These are phyloP conservation scores for Thamnaconus septentrionalis DNA, from an alignment of 2,113 vertebrate genomes.

Conservation along the genomic window DNA sequence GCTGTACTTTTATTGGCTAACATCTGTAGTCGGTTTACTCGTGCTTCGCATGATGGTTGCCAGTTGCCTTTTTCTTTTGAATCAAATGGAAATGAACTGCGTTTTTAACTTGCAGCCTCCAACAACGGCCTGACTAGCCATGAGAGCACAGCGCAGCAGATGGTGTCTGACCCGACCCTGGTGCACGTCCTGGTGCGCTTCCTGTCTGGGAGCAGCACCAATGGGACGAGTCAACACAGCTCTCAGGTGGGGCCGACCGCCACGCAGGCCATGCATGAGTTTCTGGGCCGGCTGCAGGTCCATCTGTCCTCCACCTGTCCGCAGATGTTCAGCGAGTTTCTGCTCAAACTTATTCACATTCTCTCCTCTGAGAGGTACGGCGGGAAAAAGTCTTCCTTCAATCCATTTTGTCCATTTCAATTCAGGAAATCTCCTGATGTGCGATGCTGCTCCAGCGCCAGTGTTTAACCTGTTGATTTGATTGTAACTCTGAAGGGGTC, in stretches of 20 bases:
- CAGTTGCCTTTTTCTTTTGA: not conserved
- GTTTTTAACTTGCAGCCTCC: constrained; percentile 67
- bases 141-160: constrained; percentile 94
- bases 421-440: no score
- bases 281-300: constrained; percentile 94
- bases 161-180: constrained; percentile 94
- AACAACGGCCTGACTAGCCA: constrained; percentile 83
- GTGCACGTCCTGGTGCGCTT: constrained; percentile 96
- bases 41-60: no score
- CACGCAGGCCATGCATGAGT: constrained; percentile 98
- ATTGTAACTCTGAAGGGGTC: constrained; percentile 76
- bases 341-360: constrained; percentile 95
- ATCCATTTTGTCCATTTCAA: not conserved
- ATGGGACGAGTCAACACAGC: constrained; percentile 96
- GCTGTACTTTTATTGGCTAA: no score
- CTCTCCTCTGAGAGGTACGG: constrained; percentile 93
- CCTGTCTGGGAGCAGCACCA: constrained; percentile 93
- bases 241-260: constrained; percentile 98
- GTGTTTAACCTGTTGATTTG: not conserved
- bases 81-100: not conserved
- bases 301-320: constrained; percentile 95
- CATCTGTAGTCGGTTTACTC: no score
- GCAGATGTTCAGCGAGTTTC: constrained; percentile 99
- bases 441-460: no score
- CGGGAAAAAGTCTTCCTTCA: not conserved